These are phyloP conservation scores for Lithodes maja DNA, from an alignment of 2,888 invertebrate genomes.

Conservation along the genomic window DNA sequence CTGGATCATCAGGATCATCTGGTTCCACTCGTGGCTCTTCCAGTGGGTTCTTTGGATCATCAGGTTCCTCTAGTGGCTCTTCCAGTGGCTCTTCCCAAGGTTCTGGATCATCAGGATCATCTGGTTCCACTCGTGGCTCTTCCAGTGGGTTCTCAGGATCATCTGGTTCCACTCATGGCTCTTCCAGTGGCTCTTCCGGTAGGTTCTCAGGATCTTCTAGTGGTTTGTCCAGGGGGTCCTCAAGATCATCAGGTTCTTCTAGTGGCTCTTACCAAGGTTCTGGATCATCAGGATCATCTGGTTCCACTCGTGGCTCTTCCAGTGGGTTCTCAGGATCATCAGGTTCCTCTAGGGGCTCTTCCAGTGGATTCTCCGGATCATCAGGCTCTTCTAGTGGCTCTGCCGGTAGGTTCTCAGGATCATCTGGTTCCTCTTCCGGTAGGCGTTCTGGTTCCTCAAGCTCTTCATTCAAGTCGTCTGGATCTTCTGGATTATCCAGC, in stretches of 20 bases:
- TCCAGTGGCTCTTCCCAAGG: neutral
- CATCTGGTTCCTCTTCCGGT: neutral
- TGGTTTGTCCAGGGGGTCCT: neutral
- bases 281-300: neutral
- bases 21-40: too few species aligned
- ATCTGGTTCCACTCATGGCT: constrained; percentile 25
- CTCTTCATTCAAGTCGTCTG: neutral
- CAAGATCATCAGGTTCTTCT: neutral
- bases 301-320: neutral
- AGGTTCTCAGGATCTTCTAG: neutral
- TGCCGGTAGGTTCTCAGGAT: neutral
- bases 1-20: too few species aligned
- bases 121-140: neutral
- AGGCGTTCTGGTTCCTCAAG: neutral
- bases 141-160: neutral
- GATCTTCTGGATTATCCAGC: neutral
- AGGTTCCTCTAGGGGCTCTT: neutral
- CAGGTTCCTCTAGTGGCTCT: neutral
- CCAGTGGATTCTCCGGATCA: neutral
- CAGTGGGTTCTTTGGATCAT: neutral
- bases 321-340: constrained; percentile 1
- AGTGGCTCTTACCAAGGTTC: neutral
- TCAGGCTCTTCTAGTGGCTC: neutral
- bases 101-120: neutral
- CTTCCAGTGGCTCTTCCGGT: neutral